Base-by-base conservation (phyloP, 30 jellyfish, hydroid and myxozoan species). In the Rhopilema esculentum region DNA sequence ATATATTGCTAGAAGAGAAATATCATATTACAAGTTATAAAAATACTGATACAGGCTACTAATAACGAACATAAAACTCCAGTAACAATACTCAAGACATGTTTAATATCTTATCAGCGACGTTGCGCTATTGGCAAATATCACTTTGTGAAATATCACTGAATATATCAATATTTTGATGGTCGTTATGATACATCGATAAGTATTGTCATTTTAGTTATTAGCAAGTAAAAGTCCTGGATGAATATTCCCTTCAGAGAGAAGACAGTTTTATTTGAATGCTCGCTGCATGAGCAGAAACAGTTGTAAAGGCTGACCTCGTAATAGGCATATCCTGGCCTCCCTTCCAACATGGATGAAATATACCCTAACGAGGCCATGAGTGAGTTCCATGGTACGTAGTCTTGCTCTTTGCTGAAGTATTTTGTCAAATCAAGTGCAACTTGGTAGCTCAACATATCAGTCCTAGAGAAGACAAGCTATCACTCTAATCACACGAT, bases 361-460 rank as follows among this genome's bases (percentile, higher is more conserved):
- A 93, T 87, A 67, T 88, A 93, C 6, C 94, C 90, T 0, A 87
- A 30, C 22, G 98, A 88, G 27, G 90, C 80, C 73, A 88, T 22
- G 8, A 95, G 72, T 29, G 98, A 21, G 8, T 69, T 31, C 97
- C 97, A 88, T 0, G 98, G 98, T 9, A 82, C 72, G 68, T 93
- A 93, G 30, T 88, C 96, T 18, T 27, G 61, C 40, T 93, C 98
- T n/a, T 78, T 87, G 57, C 49, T 67, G 70, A 93, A 67, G 81
- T 93, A 93, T 31, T 93, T 63, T 18, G 98, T 93, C 88, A 88
- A 26, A 4, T 83, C 95, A 12, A 93, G 73, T 1, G 97, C 95
- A 23, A 57, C 31, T 0, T 63, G 79, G 63, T 87, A 87, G 22
- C 65, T 72, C 88, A 79, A 23, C 75, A 27, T 52, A 16, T 70